Evolutionary conservation across 2,888 invertebrate genomes (phyloP).

Genomic region (Amblyjoppa fuscipennis): DNA sequence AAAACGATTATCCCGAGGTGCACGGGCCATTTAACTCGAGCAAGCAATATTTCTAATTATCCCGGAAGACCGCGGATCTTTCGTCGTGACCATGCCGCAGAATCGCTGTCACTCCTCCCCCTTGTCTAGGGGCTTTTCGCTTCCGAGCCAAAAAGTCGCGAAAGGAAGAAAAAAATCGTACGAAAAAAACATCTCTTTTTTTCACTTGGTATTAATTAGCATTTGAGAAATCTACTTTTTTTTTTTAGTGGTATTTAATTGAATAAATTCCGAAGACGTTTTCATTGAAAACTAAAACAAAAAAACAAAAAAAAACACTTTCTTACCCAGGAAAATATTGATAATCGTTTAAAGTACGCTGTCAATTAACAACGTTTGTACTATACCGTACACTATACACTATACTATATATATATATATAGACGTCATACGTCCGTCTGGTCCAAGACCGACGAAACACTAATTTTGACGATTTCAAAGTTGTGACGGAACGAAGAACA

Average conservation of each 20-base stretch:
- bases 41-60: constrained; percentile 84
- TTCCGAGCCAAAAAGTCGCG: constrained; percentile 4
- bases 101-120: constrained; percentile 39
- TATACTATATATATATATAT: background rate
- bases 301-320: no score
- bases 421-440: background rate
- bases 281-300: no score
- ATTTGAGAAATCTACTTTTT: background rate
- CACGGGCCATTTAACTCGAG: constrained; percentile 82
- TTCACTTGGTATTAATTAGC: background rate
- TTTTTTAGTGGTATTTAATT: no score
- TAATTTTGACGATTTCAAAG: constrained; percentile 84
- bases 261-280: no score
- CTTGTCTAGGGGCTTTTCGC: constrained; percentile 30
- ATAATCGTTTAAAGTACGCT: no score
- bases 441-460: constrained; percentile 72
- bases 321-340: no score
- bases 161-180: background rate
- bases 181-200: background rate
- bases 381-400: no score
- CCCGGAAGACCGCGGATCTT: constrained; percentile 76
- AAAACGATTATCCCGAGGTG: constrained; percentile 79
- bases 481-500: constrained; percentile 84
- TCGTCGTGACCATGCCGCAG: constrained; percentile 38
- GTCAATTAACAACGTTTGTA: no score